Evolutionary conservation across 2,888 invertebrate species (phyloP), one percentile per base, ranked within the genome.

Genomic region (Thereva nobilitata): DNA sequence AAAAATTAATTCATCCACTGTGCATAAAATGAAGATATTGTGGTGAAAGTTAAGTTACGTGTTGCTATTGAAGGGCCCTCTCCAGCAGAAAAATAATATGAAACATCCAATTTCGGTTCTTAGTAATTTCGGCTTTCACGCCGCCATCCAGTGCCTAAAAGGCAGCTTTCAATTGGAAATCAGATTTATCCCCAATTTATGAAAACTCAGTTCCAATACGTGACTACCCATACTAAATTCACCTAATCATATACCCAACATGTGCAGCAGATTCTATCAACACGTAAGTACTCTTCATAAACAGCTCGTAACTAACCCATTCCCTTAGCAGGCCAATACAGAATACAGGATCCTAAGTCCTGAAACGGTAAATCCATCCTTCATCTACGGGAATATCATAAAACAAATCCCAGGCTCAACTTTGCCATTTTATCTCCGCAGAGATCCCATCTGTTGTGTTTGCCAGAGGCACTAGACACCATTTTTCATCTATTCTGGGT

Each of bases 401-500:
- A 69, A 69, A 69, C 69, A 69, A 69, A 67, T 69, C 69, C 69
- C 59, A 37, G 53, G 67, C 67, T 69, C 69, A 67, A 69, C 61
- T 67, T 59, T 64, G 55, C 57, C 69, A 65, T 65, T 67, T 67
- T 64, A 67, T 69, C 67, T 69, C 61, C 41, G 35, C 64, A 54
- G 63, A 63, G 56, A 49, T 66, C 68, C 61, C 54, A 61, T 66
- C 66, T 49, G 54, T 68, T 64, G 64, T 64, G 53, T 66, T 23
- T 68, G 66, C 64, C 63, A 50, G 44, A 55, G 68, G 56, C 66
- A 66, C 59, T 64, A 55, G 49, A 45, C 52, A 65, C 66, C 67
- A 69, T 69, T 69, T 69, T 69, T 69, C 69, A 69, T 67, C 64
- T 69, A 64, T 69, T 69, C 64, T 61, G 53, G 61, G 67, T 69